These are phyloP conservation scores for Linyphia triangularis DNA, from an alignment of 2,888 invertebrate genomes.

Conservation along the genomic window DNA sequence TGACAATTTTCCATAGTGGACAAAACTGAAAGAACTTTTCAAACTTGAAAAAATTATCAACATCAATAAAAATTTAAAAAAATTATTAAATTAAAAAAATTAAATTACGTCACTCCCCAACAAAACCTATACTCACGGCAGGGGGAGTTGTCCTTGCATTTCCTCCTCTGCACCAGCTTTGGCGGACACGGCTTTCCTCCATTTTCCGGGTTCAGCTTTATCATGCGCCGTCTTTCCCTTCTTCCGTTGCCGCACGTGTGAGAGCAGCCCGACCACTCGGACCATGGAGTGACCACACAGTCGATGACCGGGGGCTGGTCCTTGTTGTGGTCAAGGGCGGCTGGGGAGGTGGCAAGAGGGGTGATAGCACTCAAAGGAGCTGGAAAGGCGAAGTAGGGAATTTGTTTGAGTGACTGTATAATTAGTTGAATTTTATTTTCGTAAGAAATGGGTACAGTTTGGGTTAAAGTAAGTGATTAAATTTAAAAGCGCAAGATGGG, in stretches of 20 bases:
- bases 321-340: slow-evolving; percentile 76
- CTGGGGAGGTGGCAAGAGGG: slow-evolving; percentile 75
- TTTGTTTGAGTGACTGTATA: no score
- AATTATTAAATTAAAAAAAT: not conserved
- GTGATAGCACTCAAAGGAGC: slow-evolving; percentile 76
- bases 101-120: not conserved
- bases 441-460: no score
- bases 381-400: slow-evolving; percentile 16
- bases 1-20: no score
- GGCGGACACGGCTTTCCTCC: slow-evolving; percentile 85
- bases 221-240: slow-evolving; percentile 81
- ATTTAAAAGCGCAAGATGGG: no score
- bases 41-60: not conserved
- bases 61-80: not conserved
- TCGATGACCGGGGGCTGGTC: slow-evolving; percentile 77
- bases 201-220: slow-evolving; percentile 83
- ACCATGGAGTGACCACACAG: slow-evolving; percentile 87
- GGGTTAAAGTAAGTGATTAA: no score
- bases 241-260: slow-evolving; percentile 80
- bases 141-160: slow-evolving; percentile 81
- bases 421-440: no score
- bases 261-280: slow-evolving; percentile 81
- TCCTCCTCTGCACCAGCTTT: slow-evolving; percentile 83
- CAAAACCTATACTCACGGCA: slow-evolving; percentile 77
- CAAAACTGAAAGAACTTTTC: no score